Evolutionary conservation across 2,888 invertebrate genomes (phyloP), one percentile per base, ranked within the genome.

Genomic region (Ectemnius continuus): DNA sequence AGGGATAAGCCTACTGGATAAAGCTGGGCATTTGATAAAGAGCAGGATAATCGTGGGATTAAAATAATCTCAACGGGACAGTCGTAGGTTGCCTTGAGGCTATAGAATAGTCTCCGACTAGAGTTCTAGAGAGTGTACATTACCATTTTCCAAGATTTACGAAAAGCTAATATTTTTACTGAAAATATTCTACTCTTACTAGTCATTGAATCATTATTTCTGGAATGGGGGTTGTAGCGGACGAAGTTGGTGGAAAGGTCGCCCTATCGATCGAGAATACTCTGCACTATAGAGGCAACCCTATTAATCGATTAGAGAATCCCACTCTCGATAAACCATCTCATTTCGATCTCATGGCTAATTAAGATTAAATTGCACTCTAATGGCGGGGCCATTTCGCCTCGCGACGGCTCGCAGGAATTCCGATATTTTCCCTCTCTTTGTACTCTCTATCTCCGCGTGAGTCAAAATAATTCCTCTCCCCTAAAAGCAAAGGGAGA

Each of bases 11-110:
- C 62, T 60, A 23, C 14, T 20, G 69, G 69, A 73, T 74, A 71
- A 70, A 72, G 73, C 52, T 56, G 61, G 60, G 67, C 67, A 63
- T 65, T 78, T 73, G 74, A 77, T 78, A 77, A 76, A 73, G 77
- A 75, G 78, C 45, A 58, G 73, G 75, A 79, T 80, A 84, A 85
- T 84, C 79, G 74, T 56, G 58, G 80, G 77, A 86, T 85, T 85
- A 84, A 86, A 85, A 85, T 83, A 85, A 85, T 86, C 83, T 86
- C 68, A 52, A 28, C 52, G 61, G 59, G 71, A 56, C 79, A 85
- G 75, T 71, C 73, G 68, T 64, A 66, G 16, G 36, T 36, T 11
- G 36, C 36, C 5, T 36, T 36, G 11, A 4, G 36, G 36, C 5
- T 8, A 36, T 11, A 11, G 6, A 11, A 36, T 36, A 11, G 8